Evolutionary conservation across 35 echinoderm and acorn worm species (phyloP), one percentile per base, ranked within the genome.

Genomic region (Patiria miniata): DNA sequence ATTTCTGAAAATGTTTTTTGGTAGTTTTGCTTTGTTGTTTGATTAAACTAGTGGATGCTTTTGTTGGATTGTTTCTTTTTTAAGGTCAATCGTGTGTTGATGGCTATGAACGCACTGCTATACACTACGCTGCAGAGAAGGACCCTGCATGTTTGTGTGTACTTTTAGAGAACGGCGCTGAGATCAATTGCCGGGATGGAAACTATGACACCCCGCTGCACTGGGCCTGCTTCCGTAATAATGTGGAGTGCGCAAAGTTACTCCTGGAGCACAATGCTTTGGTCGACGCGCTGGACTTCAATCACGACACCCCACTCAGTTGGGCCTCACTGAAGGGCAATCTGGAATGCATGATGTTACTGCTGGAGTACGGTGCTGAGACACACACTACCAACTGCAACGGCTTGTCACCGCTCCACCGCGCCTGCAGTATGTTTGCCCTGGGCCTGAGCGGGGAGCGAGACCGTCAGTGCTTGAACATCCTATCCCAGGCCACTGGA

Each of bases 201-300:
- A 99, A 99, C 37, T 82, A 84, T 51, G 78, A 92, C 52, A 84
- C 92, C 37, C 93, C 96, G 0, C 83, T 99, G 2, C 96, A 99
- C 68, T 99, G 96, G 96, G 96, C 96, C 0, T 61, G 87, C 77
- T 98, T 88, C 61, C 93, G 93, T 38, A 98, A 98, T 59, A 89
- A 92, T 30, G 44, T 37, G n/a, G 82, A 92, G 7, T 91, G 92
- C 56, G 81, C 89, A 8, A 79, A 77, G 28, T 82, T 89, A 4
- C 68, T 98, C 15, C 89, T 98, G 28, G 39, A 89, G 52, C 81
- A 90, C 21, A 79, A 87, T 29, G 96, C 96, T 0, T 58, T 77
- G 8, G 89, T 98, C 19, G 87, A 98, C 57, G 68, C 86, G 8
- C 22, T 81, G n/a, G 96, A 98, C 57, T 86, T 86, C 81, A 91